Evolutionary conservation across 2,113 vertebrate genomes (phyloP).

Genomic region (Mirza zaza): DNA sequence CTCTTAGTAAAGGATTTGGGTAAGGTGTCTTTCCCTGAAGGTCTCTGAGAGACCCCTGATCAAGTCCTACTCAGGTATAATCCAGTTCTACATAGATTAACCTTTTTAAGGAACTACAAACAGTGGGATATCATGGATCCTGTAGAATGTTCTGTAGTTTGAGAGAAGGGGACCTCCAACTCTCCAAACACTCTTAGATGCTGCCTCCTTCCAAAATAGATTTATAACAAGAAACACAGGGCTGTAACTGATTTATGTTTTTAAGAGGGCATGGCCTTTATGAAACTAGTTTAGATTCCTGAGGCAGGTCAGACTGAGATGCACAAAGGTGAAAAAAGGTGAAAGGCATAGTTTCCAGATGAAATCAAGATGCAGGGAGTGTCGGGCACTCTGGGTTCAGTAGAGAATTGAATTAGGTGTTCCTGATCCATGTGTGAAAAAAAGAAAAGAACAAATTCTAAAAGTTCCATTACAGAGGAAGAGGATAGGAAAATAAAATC

Average conservation of each 20-base stretch:
- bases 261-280: background rate
- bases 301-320: background rate
- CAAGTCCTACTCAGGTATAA: background rate
- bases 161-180: background rate
- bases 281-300: background rate
- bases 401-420: background rate
- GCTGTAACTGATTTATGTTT: background rate
- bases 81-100: background rate
- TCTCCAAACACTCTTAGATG: background rate
- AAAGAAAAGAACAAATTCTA: background rate
- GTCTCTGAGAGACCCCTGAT: background rate
- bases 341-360: background rate
- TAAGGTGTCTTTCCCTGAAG: background rate
- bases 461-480: background rate
- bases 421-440: too few relatives aligned
- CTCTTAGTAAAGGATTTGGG: background rate
- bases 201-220: background rate
- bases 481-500: background rate
- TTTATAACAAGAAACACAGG: background rate
- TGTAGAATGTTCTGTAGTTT: background rate
- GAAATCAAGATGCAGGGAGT: background rate
- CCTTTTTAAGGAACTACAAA: background rate
- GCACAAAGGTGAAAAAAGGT: background rate
- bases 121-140: background rate
- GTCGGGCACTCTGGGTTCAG: background rate